Evolutionary conservation across 2,888 invertebrate species (phyloP).

Genomic region (Leptura quadrifasciata): DNA sequence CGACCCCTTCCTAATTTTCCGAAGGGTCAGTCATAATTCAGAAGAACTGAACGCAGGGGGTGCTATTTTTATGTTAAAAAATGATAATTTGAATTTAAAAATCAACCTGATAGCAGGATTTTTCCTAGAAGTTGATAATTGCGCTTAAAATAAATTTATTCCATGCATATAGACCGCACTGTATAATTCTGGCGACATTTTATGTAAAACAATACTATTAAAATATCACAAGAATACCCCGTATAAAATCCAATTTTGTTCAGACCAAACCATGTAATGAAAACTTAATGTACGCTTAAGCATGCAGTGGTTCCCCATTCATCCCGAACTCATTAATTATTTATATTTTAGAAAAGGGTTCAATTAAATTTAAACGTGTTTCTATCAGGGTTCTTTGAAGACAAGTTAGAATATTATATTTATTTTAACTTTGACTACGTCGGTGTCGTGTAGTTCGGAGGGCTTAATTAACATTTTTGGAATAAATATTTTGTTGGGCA

Average conservation of each 20-base stretch:
- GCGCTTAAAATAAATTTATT: too few species aligned
- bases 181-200: too few species aligned
- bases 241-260: constrained; percentile 5
- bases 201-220: background rate
- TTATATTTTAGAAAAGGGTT: constrained; percentile 38
- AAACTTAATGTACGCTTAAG: constrained; percentile 18
- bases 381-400: constrained; percentile 24
- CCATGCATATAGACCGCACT: too few species aligned
- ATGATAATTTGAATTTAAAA: too few species aligned
- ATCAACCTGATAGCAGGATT: too few species aligned
- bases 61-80: too few species aligned
- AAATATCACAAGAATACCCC: background rate
- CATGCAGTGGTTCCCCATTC: constrained; percentile 14
- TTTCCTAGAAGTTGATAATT: too few species aligned
- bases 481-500: background rate
- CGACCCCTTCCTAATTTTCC: too few species aligned
- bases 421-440: constrained; percentile 22
- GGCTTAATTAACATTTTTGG: constrained; percentile 2
- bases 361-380: constrained; percentile 41
- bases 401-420: constrained; percentile 33
- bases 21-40: too few species aligned
- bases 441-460: background rate
- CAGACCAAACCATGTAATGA: constrained; percentile 2
- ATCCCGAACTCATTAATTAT: constrained; percentile 32
- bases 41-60: too few species aligned